A percentile compares a stretch with the other conserved stretches of the same genome.
Conservation (phyloP, 2,888 invertebrate genomes). For the Timandra comae region DNA sequence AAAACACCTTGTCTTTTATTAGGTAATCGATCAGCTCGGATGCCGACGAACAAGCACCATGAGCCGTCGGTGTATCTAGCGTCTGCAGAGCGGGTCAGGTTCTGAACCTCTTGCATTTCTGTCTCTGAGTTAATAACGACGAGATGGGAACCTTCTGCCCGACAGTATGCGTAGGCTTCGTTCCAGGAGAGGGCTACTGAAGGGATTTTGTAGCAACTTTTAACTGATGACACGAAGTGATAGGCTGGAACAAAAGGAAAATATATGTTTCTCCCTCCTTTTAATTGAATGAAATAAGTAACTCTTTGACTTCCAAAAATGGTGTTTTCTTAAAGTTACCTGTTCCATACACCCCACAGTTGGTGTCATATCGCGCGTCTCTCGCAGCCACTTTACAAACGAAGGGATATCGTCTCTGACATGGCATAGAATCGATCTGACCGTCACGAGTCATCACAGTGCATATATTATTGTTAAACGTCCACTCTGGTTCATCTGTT, state of each 20-base stretch:
- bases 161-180: conserved; percentile 46
- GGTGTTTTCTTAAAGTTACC: no score
- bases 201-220: conserved; percentile 52
- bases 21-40: conserved; percentile 33
- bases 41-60: conserved; percentile 43
- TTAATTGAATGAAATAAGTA: background rate
- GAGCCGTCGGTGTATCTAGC: background rate
- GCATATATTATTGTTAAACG: conserved; percentile 9
- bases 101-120: conserved; percentile 33
- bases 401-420: conserved; percentile 34
- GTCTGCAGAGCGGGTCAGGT: conserved; percentile 22
- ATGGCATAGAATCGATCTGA: conserved; percentile 21
- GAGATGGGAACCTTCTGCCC: conserved; percentile 42
- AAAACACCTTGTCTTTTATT: conserved; percentile 33
- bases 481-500: background rate
- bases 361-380: conserved; percentile 32
- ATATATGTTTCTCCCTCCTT: no score
- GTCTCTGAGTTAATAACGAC: conserved; percentile 44
- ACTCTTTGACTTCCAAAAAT: no score
- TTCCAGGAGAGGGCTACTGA: conserved; percentile 38
- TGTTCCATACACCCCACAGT: conserved; percentile 37
- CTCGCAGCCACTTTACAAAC: conserved; percentile 48
- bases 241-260: conserved; percentile 48
- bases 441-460: conserved; percentile 38
- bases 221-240: conserved; percentile 28